Percentiles rank a stretch among this genome's conserved stretches.
Evolutionary conservation across 2,888 invertebrate genomes (phyloP).

Genomic region (Hydroisotoma schaefferi): DNA sequence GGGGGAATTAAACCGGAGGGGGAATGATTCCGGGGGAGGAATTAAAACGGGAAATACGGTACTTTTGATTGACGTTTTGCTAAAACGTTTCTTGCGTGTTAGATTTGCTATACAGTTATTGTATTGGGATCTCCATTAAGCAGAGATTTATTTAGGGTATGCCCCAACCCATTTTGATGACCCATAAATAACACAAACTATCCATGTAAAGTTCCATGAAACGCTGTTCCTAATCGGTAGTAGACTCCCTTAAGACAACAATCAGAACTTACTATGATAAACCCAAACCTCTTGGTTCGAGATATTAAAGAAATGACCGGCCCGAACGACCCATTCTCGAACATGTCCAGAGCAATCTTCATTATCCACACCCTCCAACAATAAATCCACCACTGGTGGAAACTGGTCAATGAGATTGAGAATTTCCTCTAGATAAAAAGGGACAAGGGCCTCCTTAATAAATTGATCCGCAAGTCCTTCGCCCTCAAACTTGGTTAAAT

Average conservation of each 20-base stretch:
- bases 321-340: conserved; percentile 17
- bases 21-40: too few relatives aligned
- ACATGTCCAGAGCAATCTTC: conserved; percentile 23
- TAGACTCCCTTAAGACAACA: not conserved
- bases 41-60: too few relatives aligned
- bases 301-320: not conserved
- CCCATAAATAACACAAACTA: not conserved
- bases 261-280: conserved; percentile 21
- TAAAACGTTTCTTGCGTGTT: too few relatives aligned
- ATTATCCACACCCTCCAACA: conserved; percentile 15
- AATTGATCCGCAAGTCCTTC: not conserved
- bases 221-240: not conserved
- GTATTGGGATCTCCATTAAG: too few relatives aligned
- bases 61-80: too few relatives aligned
- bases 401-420: not conserved
- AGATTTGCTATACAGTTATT: too few relatives aligned
- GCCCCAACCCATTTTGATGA: not conserved
- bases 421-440: conserved; percentile 3
- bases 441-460: not conserved
- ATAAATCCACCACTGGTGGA: not conserved
- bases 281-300: conserved; percentile 16
- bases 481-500: not conserved
- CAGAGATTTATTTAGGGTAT: too few relatives aligned
- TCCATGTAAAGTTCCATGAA: not conserved
- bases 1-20: too few relatives aligned